Conservation (phyloP, 2,797 vertebrate species). For the Lates japonicus region DNA sequence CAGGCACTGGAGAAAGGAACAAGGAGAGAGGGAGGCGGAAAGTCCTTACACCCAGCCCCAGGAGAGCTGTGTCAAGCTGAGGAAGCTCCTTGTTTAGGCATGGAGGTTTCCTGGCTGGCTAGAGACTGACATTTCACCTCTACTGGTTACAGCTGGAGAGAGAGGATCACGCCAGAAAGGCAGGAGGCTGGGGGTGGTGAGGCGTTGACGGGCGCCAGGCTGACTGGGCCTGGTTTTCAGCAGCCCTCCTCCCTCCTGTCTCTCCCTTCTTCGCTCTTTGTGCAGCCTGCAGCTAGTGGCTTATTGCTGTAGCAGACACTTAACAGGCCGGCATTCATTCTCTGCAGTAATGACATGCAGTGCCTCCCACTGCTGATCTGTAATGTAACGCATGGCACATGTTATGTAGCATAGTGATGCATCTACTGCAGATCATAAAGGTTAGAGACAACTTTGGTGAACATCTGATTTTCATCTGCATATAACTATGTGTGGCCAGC, state of each 20-base stretch:
- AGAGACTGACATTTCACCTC: constrained; percentile 89
- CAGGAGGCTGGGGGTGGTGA: constrained; percentile 83
- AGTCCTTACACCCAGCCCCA: constrained; percentile 92
- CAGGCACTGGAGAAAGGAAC: constrained; percentile 42
- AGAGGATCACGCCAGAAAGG: constrained; percentile 87
- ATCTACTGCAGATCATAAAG: constrained; percentile 8
- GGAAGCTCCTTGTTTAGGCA: constrained; percentile 89
- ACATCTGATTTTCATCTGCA: constrained; percentile 24
- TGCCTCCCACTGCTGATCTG: constrained; percentile 29
- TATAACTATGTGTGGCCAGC: not conserved
- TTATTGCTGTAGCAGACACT: constrained; percentile 67
- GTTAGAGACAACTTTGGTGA: not conserved
- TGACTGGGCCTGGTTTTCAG: constrained; percentile 78
- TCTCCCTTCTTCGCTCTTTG: constrained; percentile 41
- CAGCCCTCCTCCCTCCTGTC: constrained; percentile 49
- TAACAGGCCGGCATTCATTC: constrained; percentile 57
- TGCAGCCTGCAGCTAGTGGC: constrained; percentile 57
- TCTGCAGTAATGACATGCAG: constrained; percentile 40
- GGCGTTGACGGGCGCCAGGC: constrained; percentile 71
- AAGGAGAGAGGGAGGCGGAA: constrained; percentile 81
- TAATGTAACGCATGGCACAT: constrained; percentile 36
- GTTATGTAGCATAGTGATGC: constrained; percentile 28
- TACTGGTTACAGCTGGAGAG: constrained; percentile 83
- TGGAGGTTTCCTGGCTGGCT: constrained; percentile 87
- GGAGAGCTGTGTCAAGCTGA: constrained; percentile 89